Conservation (phyloP, 2,888 invertebrate genomes). For the Colletes collaris region DNA sequence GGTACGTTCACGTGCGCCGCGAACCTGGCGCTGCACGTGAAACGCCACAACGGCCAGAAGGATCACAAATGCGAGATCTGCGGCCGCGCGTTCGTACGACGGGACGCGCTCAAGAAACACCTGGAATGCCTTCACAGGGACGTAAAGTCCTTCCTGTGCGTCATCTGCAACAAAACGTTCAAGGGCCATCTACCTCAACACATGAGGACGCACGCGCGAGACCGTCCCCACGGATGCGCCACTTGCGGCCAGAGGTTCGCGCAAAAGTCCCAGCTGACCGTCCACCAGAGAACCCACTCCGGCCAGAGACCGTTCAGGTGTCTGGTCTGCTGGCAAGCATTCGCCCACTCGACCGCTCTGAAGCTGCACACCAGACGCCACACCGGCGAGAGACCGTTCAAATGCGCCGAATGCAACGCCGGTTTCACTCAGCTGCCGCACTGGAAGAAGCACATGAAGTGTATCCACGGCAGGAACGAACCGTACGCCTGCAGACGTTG, state of each 20-base stretch:
- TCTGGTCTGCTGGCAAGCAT: constrained; percentile 90
- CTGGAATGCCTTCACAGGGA: constrained; percentile 90
- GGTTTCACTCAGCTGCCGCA: constrained; percentile 93
- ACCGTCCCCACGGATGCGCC: constrained; percentile 90
- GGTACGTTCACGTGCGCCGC: constrained; percentile 87
- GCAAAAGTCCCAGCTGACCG: constrained; percentile 92
- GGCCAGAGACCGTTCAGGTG: constrained; percentile 93
- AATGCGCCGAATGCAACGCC: constrained; percentile 86
- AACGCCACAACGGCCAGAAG: constrained; percentile 89
- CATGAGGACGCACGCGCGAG: constrained; percentile 91
- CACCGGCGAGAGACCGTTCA: constrained; percentile 94
- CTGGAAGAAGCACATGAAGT: constrained; percentile 94
- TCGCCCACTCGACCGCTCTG: constrained; percentile 93
- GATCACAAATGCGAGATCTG: constrained; percentile 92
- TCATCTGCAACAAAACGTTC: constrained; percentile 91
- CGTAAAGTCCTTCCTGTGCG: constrained; percentile 90
- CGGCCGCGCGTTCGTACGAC: constrained; percentile 90
- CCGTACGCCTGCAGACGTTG: constrained; percentile 91
- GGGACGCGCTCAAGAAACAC: constrained; percentile 90
- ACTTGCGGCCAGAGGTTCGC: constrained; percentile 92
- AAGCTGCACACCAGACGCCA: constrained; percentile 92
- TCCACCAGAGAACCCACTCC: constrained; percentile 93
- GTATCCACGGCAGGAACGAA: constrained; percentile 91
- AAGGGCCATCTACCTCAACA: constrained; percentile 93
- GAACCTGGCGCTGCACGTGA: constrained; percentile 83